Base-by-base conservation (phyloP, 2,797 vertebrate species). In the Meda fulgida region DNA sequence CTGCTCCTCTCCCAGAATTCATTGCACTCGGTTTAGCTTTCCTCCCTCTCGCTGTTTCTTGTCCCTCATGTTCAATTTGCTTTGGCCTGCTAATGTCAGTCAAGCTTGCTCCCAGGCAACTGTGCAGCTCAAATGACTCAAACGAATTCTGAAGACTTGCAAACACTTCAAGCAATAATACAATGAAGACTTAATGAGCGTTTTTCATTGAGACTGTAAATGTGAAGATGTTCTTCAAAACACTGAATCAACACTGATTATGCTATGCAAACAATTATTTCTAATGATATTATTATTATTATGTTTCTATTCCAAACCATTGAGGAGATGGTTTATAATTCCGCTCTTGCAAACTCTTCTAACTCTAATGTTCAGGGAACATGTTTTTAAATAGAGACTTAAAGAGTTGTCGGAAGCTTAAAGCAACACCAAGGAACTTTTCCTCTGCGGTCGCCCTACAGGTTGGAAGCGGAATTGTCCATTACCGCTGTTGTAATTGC, bases 41-140 rank as follows among this genome's bases (percentile, higher is more conserved):
- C 60, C 76, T 5, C 78, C 55, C 29, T 29, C 84, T 90, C 23
- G n/a, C 53, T 80, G 86, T 85, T 80, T 78, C 76, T 82, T 86
- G 87, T 91, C 88, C 83, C 89, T 93, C 88, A 89, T 91, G 88
- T 92, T 89, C 84, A 92, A 90, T 91, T 87, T 83, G 66, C 72
- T 84, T 38, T 73, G 73, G 86, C 89, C 83, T 85, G 84, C 89
- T 92, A 92, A 93, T 93, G 89, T n/a, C 93, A 90, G 87, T 89
- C 79, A 38, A 78, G 80, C 88, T 88, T 87, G 92, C 90, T 92
- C 86, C 70, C 69, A 90, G 69, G 75, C 84, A 84, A 60, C 86
- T 21, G 38, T 72, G 84, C 88, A 83, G 86, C 87, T 90, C 90
- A 91, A 91, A 91, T 89, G 86, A 83, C 90, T 87, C 85, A 77